Base-by-base conservation (phyloP, 2,113 vertebrate genomes). In the Salvelinus fontinalis region DNA sequence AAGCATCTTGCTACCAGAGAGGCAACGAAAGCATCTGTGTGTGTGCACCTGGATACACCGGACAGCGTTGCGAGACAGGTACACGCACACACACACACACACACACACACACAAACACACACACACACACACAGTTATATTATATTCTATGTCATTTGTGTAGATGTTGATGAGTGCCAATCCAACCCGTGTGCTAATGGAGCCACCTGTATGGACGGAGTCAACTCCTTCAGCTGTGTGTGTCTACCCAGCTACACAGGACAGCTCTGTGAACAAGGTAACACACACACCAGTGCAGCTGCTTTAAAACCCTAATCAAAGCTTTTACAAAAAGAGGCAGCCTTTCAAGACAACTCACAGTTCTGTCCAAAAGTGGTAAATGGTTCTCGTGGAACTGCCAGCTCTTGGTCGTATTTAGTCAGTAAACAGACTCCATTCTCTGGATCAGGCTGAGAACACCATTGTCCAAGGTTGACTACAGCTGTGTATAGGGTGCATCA, bases 201-300 rank as follows among this genome's bases (percentile, higher is more conserved):
- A 86, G 97, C 95, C 79, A 98, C 97, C 0, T 99, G 97, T 69
- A 83, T 97, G 31, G 97, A 98, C 0, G 93, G 95, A 1, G 82
- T 94, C 75, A 93, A 93, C 83, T 94, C 93, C 2, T 98, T 97
- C 85, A 93, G 77, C 67, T 99, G 97, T 49, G 86, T 98, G 62
- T 99, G 97, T 81, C 95, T 99, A 71, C 97, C 97, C 70, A 99
- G 97, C 89, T 99, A 99, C 1, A 2, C 91, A 0, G 97, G 97
- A 59, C 84, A 92, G 73, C 94, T 96, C 79, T 99, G 97, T 79
- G 95, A 98, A 71, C 94, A 94, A 94, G 97, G 97, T 99, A 89
- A 90, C 75, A 57, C 49, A 76, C 48, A 62, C 51, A 70, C 68
- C 70, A 16, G 27, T 20, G 39, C 68, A 27, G 26, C 16, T 62